Conservation (phyloP, 2,888 invertebrate genomes). For the Apantesis nais region DNA sequence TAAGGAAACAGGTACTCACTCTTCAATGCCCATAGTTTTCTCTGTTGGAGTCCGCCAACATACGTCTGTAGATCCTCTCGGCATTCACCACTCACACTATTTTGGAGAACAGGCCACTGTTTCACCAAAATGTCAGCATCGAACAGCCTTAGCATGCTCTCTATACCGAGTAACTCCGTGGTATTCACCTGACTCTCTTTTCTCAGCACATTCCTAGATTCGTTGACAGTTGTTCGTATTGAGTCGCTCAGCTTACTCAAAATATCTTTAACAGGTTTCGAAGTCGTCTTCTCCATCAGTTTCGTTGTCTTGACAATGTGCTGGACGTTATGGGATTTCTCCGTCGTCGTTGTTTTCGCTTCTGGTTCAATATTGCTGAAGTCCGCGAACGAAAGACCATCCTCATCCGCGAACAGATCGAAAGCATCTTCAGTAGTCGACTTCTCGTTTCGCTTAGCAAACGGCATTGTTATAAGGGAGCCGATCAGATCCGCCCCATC, state of each 20-base stretch:
- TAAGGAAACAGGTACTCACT: constrained; percentile 83
- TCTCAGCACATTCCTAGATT: constrained; percentile 63
- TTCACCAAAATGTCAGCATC: constrained; percentile 83
- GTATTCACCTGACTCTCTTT: constrained; percentile 48
- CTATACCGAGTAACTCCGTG: constrained; percentile 69
- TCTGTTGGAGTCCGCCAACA: constrained; percentile 84
- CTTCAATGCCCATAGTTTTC: constrained; percentile 89
- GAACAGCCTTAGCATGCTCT: constrained; percentile 84
- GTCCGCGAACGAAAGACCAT: constrained; percentile 75
- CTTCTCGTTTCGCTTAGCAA: constrained; percentile 54
- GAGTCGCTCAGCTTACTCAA: constrained; percentile 69
- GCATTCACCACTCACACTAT: constrained; percentile 81
- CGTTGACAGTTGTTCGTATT: constrained; percentile 70
- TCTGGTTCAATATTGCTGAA: constrained; percentile 63
- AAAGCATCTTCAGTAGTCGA: constrained; percentile 65
- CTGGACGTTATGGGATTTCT: constrained; percentile 79
- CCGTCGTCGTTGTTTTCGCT: constrained; percentile 63
- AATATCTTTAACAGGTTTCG: constrained; percentile 65
- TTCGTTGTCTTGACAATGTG: constrained; percentile 76
- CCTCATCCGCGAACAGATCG: constrained; percentile 75
- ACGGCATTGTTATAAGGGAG: constrained; percentile 58
- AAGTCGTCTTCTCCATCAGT: constrained; percentile 60
- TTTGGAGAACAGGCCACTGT: constrained; percentile 84
- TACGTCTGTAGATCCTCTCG: constrained; percentile 85
- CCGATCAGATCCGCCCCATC: constrained; percentile 74